phyloP scores from a whole-genome alignment of 2,797 vertebrate species.

The Paratrypauchen microcephalus region DNA sequence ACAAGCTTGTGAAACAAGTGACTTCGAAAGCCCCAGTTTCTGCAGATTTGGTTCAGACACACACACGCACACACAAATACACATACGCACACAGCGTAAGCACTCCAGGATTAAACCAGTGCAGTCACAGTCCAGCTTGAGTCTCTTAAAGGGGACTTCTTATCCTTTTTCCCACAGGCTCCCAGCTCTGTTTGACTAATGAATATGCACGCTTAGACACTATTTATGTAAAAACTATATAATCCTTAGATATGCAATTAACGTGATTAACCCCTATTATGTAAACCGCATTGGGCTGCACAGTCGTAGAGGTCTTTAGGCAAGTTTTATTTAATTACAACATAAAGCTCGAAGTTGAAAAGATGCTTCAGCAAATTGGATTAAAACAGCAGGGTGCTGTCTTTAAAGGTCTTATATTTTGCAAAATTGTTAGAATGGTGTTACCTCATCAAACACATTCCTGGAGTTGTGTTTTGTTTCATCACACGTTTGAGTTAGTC shows the following conservation, averaged over 20 bases:
- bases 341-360: neutral
- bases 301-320: neutral
- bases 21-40: neutral
- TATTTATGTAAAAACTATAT: slow-evolving; percentile 12
- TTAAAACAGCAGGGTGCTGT: neutral
- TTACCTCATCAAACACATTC: too few species aligned
- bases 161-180: slow-evolving; percentile 1
- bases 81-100: neutral
- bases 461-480: too few species aligned
- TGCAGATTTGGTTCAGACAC: neutral
- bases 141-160: slow-evolving; percentile 3
- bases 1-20: neutral
- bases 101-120: neutral
- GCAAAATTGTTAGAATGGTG: too few species aligned
- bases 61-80: neutral
- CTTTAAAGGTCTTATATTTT: too few species aligned
- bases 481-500: too few species aligned
- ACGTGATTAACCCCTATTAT: slow-evolving; percentile 8
- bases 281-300: slow-evolving; percentile 1
- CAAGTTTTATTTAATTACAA: neutral
- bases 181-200: neutral
- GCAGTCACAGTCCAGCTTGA: neutral
- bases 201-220: slow-evolving; percentile 7
- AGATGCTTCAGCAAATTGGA: neutral
- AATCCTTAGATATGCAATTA: slow-evolving; percentile 7